A percentile compares a stretch with the other conserved stretches of the same genome.
phyloP scores from a whole-genome alignment of 2,113 vertebrate species.

The Cyphomyrus plagiostoma region DNA sequence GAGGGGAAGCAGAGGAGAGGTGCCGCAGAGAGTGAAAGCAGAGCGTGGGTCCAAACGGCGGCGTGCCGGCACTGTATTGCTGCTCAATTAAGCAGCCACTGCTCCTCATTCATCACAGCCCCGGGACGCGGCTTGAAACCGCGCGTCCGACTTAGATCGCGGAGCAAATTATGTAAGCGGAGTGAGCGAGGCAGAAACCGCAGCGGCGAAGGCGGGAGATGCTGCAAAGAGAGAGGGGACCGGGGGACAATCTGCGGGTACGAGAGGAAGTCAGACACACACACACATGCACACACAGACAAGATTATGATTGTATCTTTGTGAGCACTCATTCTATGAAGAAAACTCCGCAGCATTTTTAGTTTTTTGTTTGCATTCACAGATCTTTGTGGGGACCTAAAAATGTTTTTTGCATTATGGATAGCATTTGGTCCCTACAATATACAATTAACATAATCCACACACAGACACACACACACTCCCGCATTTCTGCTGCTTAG shows the following conservation, averaged over 20 bases:
- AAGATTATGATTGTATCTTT: too few species aligned
- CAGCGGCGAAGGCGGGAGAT: neutral
- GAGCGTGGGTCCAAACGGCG: neutral
- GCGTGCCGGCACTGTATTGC: neutral
- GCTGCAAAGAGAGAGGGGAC: neutral
- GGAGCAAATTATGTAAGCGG: slow-evolving; percentile 1
- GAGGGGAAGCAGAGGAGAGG: slow-evolving; percentile 56
- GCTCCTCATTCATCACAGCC: slow-evolving; percentile 8
- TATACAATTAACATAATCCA: too few species aligned
- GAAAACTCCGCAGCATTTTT: too few species aligned
- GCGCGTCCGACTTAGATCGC: neutral
- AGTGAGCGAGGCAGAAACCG: neutral
- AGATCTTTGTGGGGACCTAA: too few species aligned
- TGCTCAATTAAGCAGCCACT: slow-evolving; percentile 13
- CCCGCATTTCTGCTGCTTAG: slow-evolving; percentile 13
- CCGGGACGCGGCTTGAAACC: neutral
- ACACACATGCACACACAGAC: neutral
- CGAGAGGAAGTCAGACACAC: neutral
- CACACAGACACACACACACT: neutral
- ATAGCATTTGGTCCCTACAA: too few species aligned
- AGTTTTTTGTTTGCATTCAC: too few species aligned
- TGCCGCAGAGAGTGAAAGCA: slow-evolving; percentile 38
- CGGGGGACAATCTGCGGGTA: neutral
- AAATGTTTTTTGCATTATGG: too few species aligned
- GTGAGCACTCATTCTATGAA: too few species aligned